These are phyloP conservation scores for Turdus rufiventris DNA, from an alignment of 2,113 vertebrate genomes.

Conservation along the genomic window DNA sequence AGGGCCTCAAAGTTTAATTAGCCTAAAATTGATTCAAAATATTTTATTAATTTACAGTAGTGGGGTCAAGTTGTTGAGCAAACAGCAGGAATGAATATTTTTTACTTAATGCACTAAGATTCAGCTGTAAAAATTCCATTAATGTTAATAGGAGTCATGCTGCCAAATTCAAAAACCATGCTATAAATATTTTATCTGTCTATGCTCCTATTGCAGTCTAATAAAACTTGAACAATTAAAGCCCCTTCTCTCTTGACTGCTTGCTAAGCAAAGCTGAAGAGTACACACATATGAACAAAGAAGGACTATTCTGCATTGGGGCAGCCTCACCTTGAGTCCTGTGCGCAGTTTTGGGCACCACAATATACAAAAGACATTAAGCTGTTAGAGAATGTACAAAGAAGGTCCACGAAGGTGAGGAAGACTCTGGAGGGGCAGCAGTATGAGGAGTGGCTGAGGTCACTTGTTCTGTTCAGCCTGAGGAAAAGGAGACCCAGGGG, in stretches of 20 bases:
- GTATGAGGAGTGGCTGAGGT: background rate
- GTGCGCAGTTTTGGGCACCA: background rate
- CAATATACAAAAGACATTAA: accelerated
- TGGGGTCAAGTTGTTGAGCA: constrained; percentile 51
- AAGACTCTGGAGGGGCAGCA: background rate
- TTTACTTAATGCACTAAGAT: constrained; percentile 25
- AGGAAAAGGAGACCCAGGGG: background rate
- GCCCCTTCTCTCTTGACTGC: background rate
- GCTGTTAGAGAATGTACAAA: background rate
- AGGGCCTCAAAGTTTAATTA: constrained; percentile 51
- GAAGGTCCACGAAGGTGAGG: background rate
- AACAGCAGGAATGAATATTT: constrained; percentile 33
- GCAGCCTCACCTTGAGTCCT: background rate
- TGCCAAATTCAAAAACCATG: constrained; percentile 43
- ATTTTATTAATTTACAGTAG: constrained; percentile 61
- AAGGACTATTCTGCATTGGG: background rate
- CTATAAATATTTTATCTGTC: constrained; percentile 31
- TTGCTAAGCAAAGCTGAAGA: background rate
- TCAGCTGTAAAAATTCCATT: constrained; percentile 42
- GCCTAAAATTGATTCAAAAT: constrained; percentile 64
- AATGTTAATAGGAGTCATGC: constrained; percentile 29
- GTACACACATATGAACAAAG: background rate
- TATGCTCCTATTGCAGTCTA: constrained; percentile 1
- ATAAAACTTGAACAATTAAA: background rate
- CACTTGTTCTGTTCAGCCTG: background rate